Base-by-base conservation (phyloP, 2,797 vertebrate genomes). In the Otolemur crassicaudatus region DNA sequence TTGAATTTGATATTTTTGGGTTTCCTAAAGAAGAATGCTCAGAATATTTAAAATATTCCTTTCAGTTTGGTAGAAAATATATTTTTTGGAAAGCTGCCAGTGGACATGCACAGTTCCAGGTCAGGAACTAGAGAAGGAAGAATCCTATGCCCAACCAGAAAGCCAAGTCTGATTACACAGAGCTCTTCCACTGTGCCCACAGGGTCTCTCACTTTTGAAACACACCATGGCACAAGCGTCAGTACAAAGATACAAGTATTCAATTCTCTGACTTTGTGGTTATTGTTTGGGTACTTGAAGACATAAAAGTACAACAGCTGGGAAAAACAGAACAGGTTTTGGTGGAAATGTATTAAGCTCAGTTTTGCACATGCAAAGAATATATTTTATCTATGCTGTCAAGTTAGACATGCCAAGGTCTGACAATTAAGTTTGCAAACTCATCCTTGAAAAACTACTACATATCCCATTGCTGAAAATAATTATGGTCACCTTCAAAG, bases 1-100 rank as follows among this genome's bases (percentile, higher is more conserved):
- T 49, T 85, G 17, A 92, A 87, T 67, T 84, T 92, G 23, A 75
- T 27, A 93, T 60, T 27, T 76, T 75, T 84, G 19, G 31, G 2
- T 81, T 92, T 92, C 56, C 34, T 63, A 56, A 87, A 92, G 13
- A 13, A 91, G 9, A 19, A 9, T 69, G 83, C 25, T 94, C 37
- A 90, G n/a, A 75, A 83, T 76, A 90, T 34, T 94, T 92, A 34
- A 14, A 53, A 85, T 65, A 73, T 90, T 95, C 27, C 1, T 22
- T 84, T 88, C 8, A 70, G 11, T 31, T 87, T 89, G 29, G 23
- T 43, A 92, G 40, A 95, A 67, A 56, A 83, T 43, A 22, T 2
- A 34, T 40, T 43, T 96, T 86, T 87, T 73, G 5, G 27, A 4
- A 81, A 95, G 94, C 67, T 91, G 8, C 43, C 22, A 8, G 63